Percentiles rank a stretch among this genome's conserved stretches.
These are phyloP conservation scores for Etheostoma cragini DNA, from an alignment of 2,113 vertebrate genomes.

Conservation along the genomic window DNA sequence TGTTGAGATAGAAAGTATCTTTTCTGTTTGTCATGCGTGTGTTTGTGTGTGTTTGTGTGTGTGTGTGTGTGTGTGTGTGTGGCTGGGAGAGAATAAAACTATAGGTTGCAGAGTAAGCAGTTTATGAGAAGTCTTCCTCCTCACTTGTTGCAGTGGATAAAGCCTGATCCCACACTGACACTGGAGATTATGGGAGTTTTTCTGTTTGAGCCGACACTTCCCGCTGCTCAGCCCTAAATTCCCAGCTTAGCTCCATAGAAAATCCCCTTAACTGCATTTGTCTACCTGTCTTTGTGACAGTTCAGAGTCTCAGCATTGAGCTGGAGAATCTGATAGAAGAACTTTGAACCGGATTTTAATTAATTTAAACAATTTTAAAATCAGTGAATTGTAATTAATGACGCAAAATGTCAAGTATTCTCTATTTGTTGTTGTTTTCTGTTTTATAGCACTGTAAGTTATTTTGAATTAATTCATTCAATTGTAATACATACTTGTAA, in stretches of 20 bases:
- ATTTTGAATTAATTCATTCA: background rate
- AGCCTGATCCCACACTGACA: constrained; percentile 64
- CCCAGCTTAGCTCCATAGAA: constrained; percentile 64
- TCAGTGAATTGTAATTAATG: background rate
- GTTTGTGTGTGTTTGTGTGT: constrained; percentile 24
- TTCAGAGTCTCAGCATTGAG: background rate
- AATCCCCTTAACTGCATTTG: constrained; percentile 59
- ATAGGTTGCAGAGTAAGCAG: constrained; percentile 42
- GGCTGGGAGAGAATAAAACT: background rate
- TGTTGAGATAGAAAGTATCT: too few species aligned
- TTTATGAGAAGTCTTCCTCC: constrained; percentile 69
- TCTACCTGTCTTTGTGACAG: constrained; percentile 26
- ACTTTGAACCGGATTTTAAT: background rate
- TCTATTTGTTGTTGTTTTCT: background rate
- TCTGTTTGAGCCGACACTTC: constrained; percentile 62
- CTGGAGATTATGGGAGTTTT: constrained; percentile 48
- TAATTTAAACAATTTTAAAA: background rate
- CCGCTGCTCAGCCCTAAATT: constrained; percentile 61
- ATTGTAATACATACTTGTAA: too few species aligned
- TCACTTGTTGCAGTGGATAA: constrained; percentile 61
- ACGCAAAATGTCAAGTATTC: background rate
- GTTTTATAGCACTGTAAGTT: background rate
- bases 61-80: background rate
- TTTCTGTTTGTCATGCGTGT: background rate
- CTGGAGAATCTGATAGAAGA: background rate